Conservation (phyloP, 2,888 invertebrate genomes). For the Troides aeacus region DNA sequence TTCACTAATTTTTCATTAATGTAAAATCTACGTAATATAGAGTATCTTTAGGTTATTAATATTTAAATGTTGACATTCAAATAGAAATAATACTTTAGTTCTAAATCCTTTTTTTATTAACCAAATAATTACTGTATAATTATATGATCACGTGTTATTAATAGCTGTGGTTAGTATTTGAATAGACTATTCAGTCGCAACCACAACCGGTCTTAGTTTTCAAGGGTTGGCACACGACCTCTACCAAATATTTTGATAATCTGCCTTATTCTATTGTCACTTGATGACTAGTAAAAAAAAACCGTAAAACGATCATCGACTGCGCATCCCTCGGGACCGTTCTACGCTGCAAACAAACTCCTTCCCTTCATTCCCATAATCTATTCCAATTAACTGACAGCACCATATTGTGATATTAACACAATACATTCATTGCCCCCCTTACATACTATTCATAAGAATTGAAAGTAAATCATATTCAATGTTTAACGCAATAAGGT, state of each 20-base stretch:
- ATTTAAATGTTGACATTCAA: no score
- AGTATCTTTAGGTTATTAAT: no score
- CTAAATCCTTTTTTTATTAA: no score
- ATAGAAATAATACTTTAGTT: no score
- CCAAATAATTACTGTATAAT: background rate
- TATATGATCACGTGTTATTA: slow-evolving; percentile 19
- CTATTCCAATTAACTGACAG: slow-evolving; percentile 81
- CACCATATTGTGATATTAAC: slow-evolving; percentile 78
- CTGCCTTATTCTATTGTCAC: slow-evolving; percentile 65
- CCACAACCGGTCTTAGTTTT: slow-evolving; percentile 61
- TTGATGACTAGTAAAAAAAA: slow-evolving; percentile 77
- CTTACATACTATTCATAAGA: slow-evolving; percentile 30
- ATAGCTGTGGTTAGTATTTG: slow-evolving; percentile 21
- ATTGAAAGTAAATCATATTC: slow-evolving; percentile 5
- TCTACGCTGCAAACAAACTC: slow-evolving; percentile 54
- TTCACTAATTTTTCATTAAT: no score
- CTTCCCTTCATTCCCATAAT: slow-evolving; percentile 78
- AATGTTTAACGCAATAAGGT: background rate
- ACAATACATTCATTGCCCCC: slow-evolving; percentile 65
- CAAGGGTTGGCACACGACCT: slow-evolving; percentile 62
- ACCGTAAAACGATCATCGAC: slow-evolving; percentile 56
- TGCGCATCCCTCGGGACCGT: slow-evolving; percentile 64
- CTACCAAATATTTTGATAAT: slow-evolving; percentile 78
- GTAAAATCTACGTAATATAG: no score
- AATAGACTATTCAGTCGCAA: slow-evolving; percentile 32